These are phyloP conservation scores for Omphaloscelis lunosa DNA, from an alignment of 2,888 invertebrate genomes.

Conservation along the genomic window DNA sequence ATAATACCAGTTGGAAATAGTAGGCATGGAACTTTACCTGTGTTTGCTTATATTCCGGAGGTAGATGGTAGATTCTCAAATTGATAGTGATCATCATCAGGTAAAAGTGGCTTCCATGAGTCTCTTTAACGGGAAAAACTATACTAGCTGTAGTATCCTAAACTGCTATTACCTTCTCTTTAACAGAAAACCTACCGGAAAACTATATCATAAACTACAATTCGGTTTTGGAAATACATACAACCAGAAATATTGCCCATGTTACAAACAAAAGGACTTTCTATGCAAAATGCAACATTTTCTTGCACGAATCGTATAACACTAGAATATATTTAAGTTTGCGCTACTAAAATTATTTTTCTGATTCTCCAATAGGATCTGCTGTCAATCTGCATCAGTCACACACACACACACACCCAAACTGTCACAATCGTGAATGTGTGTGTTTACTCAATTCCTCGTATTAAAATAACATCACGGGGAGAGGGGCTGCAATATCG, in stretches of 20 bases:
- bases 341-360: neutral
- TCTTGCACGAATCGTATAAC: no score
- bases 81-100: constrained; percentile 30
- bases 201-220: neutral
- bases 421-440: constrained; percentile 13
- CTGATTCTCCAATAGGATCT: neutral
- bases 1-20: neutral
- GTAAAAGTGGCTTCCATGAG: constrained; percentile 2
- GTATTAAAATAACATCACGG: constrained; percentile 47
- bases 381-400: constrained; percentile 25
- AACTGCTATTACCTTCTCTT: neutral
- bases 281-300: neutral
- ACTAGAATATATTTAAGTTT: neutral
- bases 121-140: neutral
- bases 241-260: neutral
- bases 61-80: neutral
- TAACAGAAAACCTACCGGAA: constrained; percentile 5
- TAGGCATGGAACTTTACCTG: neutral
- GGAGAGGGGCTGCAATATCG: constrained; percentile 38
- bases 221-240: neutral
- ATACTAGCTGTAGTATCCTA: neutral
- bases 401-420: neutral
- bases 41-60: neutral
- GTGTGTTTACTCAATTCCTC: constrained; percentile 44
- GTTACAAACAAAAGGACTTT: neutral